Evolutionary conservation across 2,888 invertebrate species (phyloP).

Genomic region (Nipponacmea schrenckii): DNA sequence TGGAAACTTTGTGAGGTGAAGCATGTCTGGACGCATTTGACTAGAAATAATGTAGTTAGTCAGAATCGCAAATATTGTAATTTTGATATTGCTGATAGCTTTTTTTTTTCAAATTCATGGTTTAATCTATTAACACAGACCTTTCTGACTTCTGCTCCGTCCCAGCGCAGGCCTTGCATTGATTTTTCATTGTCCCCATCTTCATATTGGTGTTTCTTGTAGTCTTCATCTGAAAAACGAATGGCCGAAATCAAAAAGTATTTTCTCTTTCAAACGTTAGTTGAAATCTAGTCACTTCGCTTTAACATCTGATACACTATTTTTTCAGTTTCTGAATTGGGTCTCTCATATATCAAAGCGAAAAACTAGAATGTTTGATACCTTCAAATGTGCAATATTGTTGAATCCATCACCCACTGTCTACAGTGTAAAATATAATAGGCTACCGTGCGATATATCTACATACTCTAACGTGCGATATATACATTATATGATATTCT

Average conservation of each 20-base stretch:
- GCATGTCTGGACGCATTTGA: neutral
- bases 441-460: too few relatives aligned
- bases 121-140: slow-evolving; percentile 32
- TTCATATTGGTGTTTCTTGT: slow-evolving; percentile 60
- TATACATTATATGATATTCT: too few relatives aligned
- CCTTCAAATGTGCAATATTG: too few relatives aligned
- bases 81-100: too few relatives aligned
- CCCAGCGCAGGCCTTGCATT: slow-evolving; percentile 66
- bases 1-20: neutral
- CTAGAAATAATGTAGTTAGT: too few relatives aligned
- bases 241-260: too few relatives aligned
- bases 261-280: neutral
- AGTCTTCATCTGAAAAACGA: slow-evolving; percentile 60
- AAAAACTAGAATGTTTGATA: neutral
- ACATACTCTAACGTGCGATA: too few relatives aligned
- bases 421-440: too few relatives aligned
- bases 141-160: slow-evolving; percentile 65
- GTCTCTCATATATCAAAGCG: too few relatives aligned
- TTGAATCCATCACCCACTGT: too few relatives aligned
- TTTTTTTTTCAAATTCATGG: neutral
- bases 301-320: neutral
- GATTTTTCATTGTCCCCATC: slow-evolving; percentile 55
- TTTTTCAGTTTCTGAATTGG: too few relatives aligned
- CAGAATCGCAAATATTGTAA: too few relatives aligned
- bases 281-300: neutral